Conservation (phyloP, 2,888 invertebrate genomes). For the Lithodes maja region DNA sequence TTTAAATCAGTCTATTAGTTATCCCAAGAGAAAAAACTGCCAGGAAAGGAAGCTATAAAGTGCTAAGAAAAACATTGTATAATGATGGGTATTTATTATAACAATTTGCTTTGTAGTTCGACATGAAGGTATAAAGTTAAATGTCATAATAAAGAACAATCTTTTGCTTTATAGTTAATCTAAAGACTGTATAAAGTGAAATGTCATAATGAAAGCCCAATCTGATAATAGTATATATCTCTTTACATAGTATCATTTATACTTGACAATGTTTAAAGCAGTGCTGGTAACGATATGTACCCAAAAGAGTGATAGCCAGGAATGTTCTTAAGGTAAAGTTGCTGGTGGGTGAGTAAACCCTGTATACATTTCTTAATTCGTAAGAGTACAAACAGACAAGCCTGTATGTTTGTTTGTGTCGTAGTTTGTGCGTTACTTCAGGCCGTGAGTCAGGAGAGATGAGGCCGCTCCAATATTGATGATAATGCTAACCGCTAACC, state of each 20-base stretch:
- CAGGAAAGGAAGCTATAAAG: background rate
- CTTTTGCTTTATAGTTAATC: too few relatives aligned
- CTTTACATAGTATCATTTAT: too few relatives aligned
- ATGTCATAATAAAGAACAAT: too few relatives aligned
- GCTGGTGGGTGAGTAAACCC: background rate
- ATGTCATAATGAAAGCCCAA: too few relatives aligned
- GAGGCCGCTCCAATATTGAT: constrained; percentile 30
- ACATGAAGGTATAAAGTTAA: too few relatives aligned
- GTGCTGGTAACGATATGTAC: background rate
- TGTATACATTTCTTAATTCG: background rate
- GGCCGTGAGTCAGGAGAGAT: constrained; percentile 29
- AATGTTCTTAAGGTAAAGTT: background rate
- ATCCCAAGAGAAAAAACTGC: constrained; percentile 17
- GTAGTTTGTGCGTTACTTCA: background rate
- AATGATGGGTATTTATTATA: too few relatives aligned
- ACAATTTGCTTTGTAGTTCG: too few relatives aligned
- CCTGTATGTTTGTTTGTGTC: background rate
- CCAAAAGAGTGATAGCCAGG: background rate
- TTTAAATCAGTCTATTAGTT: constrained; percentile 58
- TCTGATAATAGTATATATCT: too few relatives aligned
- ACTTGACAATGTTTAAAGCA: background rate
- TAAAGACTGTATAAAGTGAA: too few relatives aligned
- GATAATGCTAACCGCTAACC: background rate
- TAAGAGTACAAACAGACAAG: background rate
- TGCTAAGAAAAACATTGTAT: background rate